Evolutionary conservation across 1,140 invertebrate species (phyloP), one percentile per base, ranked within the genome.

Genomic region (Lycorma delicatula): DNA sequence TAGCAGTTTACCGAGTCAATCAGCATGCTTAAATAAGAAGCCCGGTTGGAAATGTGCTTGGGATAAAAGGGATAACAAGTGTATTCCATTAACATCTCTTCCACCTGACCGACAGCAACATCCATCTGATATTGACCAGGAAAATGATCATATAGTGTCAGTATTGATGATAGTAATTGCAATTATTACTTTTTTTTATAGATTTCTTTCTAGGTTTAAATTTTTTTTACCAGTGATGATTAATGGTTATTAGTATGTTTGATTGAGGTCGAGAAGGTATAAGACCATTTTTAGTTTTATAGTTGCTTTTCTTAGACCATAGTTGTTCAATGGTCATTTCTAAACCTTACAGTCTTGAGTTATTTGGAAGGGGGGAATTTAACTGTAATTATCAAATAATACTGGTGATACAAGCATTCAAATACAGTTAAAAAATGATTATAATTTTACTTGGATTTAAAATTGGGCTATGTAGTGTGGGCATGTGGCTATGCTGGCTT

Each of bases 31-130:
- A 11, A 80, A 77, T 38, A 77, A 80, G 1, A 74, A 77, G 28
- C 81, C 82, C 0, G 88, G 87, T 0, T 70, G 84, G 0, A 92
- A 93, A 64, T 95, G 92, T 71, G 80, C 86, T 13, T 94, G 91
- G 91, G 81, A 89, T 63, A 77, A 79, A 31, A 76, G 75, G 51
- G 76, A 80, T 27, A 71, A 71, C 44, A 70, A 71, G 4, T 92
- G 89, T 69, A 70, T 85, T 22, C 59, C 64, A 23, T 46, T 65
- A 25, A 48, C 58, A 26, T 48, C 51, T 13, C 20, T 62, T 23
- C 46, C 53, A 6, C 41, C 41, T 22, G 41, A 44, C 13, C 41
- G 23, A 11, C 41, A 44, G 13, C 41, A 22, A 9, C 41, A 44
- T 44, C 41, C 41, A 16, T 44, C 55, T 23, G 38, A 62, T 16